These are phyloP conservation scores for Setophaga petechia DNA, from an alignment of 2,113 vertebrate species.

Conservation along the genomic window DNA sequence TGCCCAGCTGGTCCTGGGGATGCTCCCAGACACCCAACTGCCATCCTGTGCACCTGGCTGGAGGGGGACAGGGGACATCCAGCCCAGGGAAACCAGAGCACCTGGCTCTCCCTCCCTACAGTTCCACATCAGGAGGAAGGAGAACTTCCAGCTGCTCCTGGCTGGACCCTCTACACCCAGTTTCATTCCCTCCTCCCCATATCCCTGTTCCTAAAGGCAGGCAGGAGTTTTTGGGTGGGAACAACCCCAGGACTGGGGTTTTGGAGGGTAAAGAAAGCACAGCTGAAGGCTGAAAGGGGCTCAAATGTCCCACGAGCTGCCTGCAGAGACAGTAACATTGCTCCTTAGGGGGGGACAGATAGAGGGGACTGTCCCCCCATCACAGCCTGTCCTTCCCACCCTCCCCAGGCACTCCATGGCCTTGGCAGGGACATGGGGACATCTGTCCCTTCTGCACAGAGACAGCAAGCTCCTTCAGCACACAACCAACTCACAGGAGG, in stretches of 20 bases:
- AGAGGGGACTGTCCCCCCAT: background rate
- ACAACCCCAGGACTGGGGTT: background rate
- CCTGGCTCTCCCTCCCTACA: background rate
- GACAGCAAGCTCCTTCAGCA: background rate
- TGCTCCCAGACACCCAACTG: background rate
- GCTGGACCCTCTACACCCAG: background rate
- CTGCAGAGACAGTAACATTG: background rate
- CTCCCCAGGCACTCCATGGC: background rate
- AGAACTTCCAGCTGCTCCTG: background rate
- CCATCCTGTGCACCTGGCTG: rapidly evolving
- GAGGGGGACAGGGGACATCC: background rate
- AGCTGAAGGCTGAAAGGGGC: background rate
- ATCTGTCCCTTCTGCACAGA: background rate
- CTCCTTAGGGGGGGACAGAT: background rate
- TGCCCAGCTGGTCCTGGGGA: background rate
- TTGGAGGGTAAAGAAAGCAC: background rate
- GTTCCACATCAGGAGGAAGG: background rate
- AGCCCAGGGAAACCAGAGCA: background rate
- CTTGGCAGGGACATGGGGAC: background rate
- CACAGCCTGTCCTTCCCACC: background rate
- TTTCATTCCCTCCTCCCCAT: background rate
- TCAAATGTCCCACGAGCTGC: rapidly evolving
- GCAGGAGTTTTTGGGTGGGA: background rate
- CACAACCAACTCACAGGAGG: background rate
- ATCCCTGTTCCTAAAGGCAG: background rate